Evolutionary conservation across 2,888 invertebrate genomes (phyloP).

Genomic region (Seira sanloemensis): DNA sequence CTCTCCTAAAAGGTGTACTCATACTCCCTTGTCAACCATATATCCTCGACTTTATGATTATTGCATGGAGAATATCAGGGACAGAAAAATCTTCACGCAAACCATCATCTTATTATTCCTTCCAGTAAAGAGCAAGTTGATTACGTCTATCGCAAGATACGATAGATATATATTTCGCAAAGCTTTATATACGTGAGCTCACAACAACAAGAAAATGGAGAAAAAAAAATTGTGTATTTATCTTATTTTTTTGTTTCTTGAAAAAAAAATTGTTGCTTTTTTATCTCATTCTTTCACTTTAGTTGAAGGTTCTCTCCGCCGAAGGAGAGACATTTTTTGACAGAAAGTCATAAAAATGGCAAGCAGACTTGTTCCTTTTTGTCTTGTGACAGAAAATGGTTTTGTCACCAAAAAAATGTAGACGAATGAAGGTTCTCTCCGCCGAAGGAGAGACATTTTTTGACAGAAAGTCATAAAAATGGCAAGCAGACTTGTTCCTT

Average conservation of each 20-base stretch:
- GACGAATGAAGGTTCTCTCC: too few species aligned
- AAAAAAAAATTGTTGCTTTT: not conserved
- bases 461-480: conserved; percentile 62
- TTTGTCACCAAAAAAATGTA: conserved; percentile 42
- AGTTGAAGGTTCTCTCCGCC: too few species aligned
- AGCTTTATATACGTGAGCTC: not conserved
- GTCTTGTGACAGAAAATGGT: conserved; percentile 12
- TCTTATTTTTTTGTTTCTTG: conserved; percentile 24
- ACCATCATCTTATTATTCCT: conserved; percentile 28
- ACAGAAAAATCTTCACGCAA: conserved; percentile 18
- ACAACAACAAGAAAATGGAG: not conserved
- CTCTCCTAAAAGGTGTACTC: not conserved
- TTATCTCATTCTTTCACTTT: not conserved
- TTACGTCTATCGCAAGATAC: not conserved
- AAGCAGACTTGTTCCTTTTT: conserved; percentile 31
- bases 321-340: conserved; percentile 52
- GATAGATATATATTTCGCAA: not conserved
- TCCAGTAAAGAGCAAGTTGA: conserved; percentile 14
- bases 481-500: conserved; percentile 59
- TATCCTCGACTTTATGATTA: conserved; percentile 38
- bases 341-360: conserved; percentile 62
- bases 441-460: too few species aligned
- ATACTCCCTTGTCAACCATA: conserved; percentile 22
- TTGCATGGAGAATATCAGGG: not conserved
- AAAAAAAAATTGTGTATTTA: conserved; percentile 24